phyloP scores from a whole-genome alignment of 2,888 invertebrate genomes.

The Xestia c-nigrum region DNA sequence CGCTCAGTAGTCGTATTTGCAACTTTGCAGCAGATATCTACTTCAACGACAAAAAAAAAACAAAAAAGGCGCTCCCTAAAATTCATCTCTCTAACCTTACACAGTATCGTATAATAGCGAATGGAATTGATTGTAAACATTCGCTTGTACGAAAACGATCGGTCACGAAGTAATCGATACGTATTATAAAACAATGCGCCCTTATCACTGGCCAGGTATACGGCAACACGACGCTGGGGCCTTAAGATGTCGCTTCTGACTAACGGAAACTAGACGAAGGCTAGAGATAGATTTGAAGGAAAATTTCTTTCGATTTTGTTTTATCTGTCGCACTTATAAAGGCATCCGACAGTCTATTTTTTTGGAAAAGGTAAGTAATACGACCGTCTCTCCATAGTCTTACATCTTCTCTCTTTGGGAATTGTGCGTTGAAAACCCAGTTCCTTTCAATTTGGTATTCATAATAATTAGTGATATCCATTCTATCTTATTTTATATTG shows the following conservation, averaged over 20 bases:
- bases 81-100: neutral
- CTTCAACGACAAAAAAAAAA: neutral
- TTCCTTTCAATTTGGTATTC: neutral
- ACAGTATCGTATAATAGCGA: constrained; percentile 15
- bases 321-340: neutral
- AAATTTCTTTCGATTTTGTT: neutral
- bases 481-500: neutral
- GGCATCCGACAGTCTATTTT: neutral
- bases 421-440: neutral
- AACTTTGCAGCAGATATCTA: neutral
- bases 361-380: neutral
- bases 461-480: neutral
- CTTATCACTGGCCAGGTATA: constrained; percentile 86
- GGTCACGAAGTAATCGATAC: constrained; percentile 82
- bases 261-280: constrained; percentile 17
- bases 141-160: constrained; percentile 77
- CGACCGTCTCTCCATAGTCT: neutral
- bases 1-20: neutral
- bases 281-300: neutral
- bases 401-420: neutral
- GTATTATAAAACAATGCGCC: constrained; percentile 86
- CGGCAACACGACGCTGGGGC: constrained; percentile 81
- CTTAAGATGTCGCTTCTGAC: constrained; percentile 78
- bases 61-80: neutral
- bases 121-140: constrained; percentile 65